Evolutionary conservation across 2,113 vertebrate species (phyloP).

Genomic region (Panurus biarmicus): DNA sequence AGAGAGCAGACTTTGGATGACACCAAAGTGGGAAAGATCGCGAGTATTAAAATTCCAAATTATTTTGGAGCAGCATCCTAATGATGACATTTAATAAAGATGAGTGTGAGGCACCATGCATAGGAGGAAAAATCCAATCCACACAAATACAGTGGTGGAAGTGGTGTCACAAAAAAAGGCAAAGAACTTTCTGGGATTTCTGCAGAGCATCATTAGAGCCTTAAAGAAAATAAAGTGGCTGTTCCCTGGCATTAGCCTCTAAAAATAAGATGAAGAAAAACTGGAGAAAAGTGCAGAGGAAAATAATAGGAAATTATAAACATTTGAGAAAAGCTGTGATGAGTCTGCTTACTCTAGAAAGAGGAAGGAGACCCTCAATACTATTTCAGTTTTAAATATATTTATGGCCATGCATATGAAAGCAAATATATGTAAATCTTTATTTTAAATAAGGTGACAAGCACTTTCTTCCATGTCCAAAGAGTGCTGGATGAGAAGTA

Average conservation of each 20-base stretch:
- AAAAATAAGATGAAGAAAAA: neutral
- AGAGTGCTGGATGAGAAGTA: neutral
- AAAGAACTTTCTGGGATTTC: neutral
- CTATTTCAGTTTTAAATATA: neutral
- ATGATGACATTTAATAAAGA: conserved; percentile 36
- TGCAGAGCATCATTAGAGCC: neutral
- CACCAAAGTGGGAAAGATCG: neutral
- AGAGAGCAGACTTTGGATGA: conserved; percentile 44
- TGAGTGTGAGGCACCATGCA: neutral
- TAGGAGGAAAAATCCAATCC: neutral
- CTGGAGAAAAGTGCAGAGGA: neutral
- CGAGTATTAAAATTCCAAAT: conserved; percentile 11
- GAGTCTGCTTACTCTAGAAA: neutral
- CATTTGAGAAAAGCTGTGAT: neutral
- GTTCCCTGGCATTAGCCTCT: neutral
- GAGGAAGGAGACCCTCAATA: neutral
- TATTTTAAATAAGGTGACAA: neutral
- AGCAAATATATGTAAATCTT: neutral
- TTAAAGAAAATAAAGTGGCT: neutral
- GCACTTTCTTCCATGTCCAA: neutral
- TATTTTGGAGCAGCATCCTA: conserved; percentile 7
- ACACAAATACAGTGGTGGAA: neutral
- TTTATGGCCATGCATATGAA: neutral
- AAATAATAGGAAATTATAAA: neutral
- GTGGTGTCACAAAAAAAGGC: neutral